These are phyloP conservation scores for Hydractinia echinata DNA, from an alignment of 30 jellyfish, hydroid and myxozoan species.

Conservation along the genomic window DNA sequence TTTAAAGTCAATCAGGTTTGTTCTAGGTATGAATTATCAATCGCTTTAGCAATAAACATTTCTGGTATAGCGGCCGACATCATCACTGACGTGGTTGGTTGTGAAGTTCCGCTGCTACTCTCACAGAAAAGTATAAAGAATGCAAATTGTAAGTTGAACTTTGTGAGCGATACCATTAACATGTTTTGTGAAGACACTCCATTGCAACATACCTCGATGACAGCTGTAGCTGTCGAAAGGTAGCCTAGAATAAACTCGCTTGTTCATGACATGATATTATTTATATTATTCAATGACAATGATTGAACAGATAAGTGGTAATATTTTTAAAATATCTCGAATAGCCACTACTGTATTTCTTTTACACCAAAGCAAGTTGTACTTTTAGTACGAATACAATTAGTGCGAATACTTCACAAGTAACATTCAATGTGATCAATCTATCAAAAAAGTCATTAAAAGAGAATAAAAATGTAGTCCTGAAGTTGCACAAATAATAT, in stretches of 20 bases:
- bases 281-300: too few relatives aligned
- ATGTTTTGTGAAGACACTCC: neutral
- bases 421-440: neutral
- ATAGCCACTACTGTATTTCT: neutral
- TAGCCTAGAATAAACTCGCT: too few relatives aligned
- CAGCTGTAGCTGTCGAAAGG: too few relatives aligned
- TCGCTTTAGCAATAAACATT: neutral
- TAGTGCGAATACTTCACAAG: neutral
- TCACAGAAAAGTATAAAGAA: neutral
- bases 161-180: neutral
- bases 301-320: too few relatives aligned
- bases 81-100: neutral
- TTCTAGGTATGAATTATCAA: too few relatives aligned
- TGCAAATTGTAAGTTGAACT: neutral
- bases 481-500: neutral
- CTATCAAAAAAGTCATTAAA: neutral
- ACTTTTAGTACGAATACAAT: neutral
- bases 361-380: neutral
- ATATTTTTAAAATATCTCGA: too few relatives aligned
- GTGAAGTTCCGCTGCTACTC: neutral
- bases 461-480: neutral
- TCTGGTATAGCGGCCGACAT: neutral
- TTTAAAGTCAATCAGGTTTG: neutral
- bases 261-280: too few relatives aligned
- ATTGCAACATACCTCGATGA: neutral